Evolutionary conservation across 2,113 vertebrate species (phyloP), one percentile per base, ranked within the genome.

Genomic region (Nyctibius bracteatus): DNA sequence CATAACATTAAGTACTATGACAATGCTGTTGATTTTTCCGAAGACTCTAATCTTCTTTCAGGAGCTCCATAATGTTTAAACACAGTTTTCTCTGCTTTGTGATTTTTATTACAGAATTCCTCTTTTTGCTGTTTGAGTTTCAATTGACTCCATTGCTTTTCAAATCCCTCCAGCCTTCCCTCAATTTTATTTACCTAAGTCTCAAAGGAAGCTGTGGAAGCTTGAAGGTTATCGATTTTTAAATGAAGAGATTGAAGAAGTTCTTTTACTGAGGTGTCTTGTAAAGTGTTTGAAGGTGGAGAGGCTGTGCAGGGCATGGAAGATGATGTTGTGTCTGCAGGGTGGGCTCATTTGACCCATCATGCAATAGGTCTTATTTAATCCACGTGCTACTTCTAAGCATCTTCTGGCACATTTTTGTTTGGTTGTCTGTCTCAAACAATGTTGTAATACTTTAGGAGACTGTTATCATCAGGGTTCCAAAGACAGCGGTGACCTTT

Each of bases 161-260:
- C 92, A 96, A 81, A 91, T 95, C 88, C 84, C 92, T 90, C 55
- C 90, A 94, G 90, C 89, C 47, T 94, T 86, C 75, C 92, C 86
- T 94, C 96, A 92, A 85, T 94, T 95, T 95, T 94, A 96, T 97
- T 97, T 97, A 95, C 85, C 66, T 86, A 70, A 16, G 61, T 96
- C 97, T 97, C 96, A 84, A 91, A 97, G 94, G 96, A 96, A 74
- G 86, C 74, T 47, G 81, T 51, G 59, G 81, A 92, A 91, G 35
- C 79, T 96, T 92, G 94, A 95, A 96, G 54, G 58, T 59, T 96
- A 97, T 97, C 9, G 81, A 97, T 97, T 97, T 96, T 96, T 95
- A 97, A 97, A 96, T 95, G 65, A 96, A 96, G 97, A 96, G 86
- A 92, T 92, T 95, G 81, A 88, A 89, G 94, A 90, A 28, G 15